Base-by-base conservation (phyloP, 2,113 vertebrate species). In the Brachypteracias leptosomus region DNA sequence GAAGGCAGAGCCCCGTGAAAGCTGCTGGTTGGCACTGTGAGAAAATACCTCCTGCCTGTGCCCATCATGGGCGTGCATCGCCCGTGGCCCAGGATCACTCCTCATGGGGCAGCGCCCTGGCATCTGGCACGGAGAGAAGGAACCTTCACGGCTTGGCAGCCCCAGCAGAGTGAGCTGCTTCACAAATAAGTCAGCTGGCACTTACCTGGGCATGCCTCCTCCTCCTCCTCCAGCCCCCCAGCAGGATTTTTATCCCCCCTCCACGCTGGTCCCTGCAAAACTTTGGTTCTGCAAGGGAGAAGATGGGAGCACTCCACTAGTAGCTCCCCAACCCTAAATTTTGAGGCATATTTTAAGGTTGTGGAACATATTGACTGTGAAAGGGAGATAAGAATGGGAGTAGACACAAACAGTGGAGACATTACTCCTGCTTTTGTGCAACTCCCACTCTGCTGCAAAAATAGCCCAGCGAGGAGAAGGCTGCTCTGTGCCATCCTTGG, bases 361-460 rank as follows among this genome's bases (percentile, higher is more conserved):
- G 80, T 63, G 67, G 90, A 96, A 83, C 85, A 77, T 61, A 76
- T 3, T 85, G 91, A 67, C 91, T 94, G 90, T 52, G 79, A 91
- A 90, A 80, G 3, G 73, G 66, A 90, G 95, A 88, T 70, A 86
- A 96, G 88, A 59, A 38, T 55, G 28, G 52, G 93, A 92, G 95
- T 35, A 93, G 76, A 95, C 88, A 77, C 94, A 92, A 95, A 96
- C 86, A 95, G 83, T 1, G 80, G 74, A 84, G 95, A 93, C 36
- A n/a, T 96, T 63, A 90, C 93, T 95, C 96, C 80, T 0, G 0
- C 2, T 33, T 85, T 77, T 80, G 42, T 95, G 86, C 83, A 72
- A 71, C 91, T 93, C 96, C 96, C 93, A 95, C 94, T 86, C 85
- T 8, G 55, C 16, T 57, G 61, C 73, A 93, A 96, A 95, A 90